Evolutionary conservation across 1,140 invertebrate species (phyloP).

Genomic region (Acromyrmex echinatior): DNA sequence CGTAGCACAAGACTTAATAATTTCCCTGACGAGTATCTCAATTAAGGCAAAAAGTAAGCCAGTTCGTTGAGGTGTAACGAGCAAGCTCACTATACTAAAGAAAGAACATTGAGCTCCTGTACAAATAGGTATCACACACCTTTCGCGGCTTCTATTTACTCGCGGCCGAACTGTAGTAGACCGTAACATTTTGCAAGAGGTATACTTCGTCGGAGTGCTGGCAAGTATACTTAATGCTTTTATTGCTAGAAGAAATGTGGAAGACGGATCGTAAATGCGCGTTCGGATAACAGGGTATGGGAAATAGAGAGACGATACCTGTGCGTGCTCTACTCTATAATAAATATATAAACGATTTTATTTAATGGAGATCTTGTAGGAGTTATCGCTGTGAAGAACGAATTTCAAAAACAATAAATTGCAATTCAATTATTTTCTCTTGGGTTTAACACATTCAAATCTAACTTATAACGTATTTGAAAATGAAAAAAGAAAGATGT

Average conservation of each 20-base stretch:
- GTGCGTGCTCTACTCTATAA: conserved; percentile 49
- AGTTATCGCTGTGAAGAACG: conserved; percentile 8
- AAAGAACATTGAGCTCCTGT: conserved; percentile 30
- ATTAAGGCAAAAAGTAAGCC: conserved; percentile 29
- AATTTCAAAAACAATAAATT: conserved; percentile 14
- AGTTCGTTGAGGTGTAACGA: conserved; percentile 2
- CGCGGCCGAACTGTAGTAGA: conserved; percentile 32
- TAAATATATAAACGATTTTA: conserved; percentile 68
- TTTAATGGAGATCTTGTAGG: conserved; percentile 64
- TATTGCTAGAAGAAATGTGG: conserved; percentile 67
- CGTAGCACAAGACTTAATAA: conserved; percentile 1
- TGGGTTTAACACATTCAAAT: conserved; percentile 2
- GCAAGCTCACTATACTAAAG: conserved; percentile 2
- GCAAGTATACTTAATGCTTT: conserved; percentile 48
- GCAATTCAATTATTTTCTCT: conserved; percentile 37
- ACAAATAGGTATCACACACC: conserved; percentile 57
- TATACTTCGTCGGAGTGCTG: conserved; percentile 48
- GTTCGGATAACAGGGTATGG: conserved; percentile 63
- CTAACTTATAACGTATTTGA: background rate
- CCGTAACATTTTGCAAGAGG: conserved; percentile 53
- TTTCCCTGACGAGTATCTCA: background rate
- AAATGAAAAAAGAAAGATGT: background rate
- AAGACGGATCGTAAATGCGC: conserved; percentile 67
- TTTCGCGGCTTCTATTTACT: conserved; percentile 57
- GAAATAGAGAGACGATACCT: conserved; percentile 47